Evolutionary conservation across 2,113 vertebrate species (phyloP).

Genomic region (Lanius collurio): DNA sequence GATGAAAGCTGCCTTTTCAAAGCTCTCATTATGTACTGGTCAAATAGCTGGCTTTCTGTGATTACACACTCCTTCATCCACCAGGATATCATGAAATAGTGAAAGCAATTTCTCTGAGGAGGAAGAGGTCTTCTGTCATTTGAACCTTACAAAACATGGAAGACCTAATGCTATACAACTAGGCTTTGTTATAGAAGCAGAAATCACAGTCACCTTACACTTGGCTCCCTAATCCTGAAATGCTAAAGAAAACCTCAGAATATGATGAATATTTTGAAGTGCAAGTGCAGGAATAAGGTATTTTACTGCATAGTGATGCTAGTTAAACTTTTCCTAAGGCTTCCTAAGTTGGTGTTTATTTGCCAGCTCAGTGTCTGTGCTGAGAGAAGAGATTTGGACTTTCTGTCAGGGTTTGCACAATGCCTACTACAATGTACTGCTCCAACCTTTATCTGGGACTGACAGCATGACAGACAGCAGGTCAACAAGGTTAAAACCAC

Average conservation of each 20-base stretch:
- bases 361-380: not conserved
- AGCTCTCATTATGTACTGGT: not conserved
- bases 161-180: not conserved
- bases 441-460: not conserved
- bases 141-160: not conserved
- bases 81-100: not conserved
- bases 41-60: not conserved
- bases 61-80: not conserved
- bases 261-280: not conserved
- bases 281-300: not conserved
- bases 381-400: not conserved
- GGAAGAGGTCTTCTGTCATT: not conserved
- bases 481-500: not conserved
- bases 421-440: not conserved
- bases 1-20: conserved; percentile 8
- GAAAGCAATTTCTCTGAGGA: not conserved
- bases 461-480: not conserved
- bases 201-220: not conserved
- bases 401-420: not conserved
- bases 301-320: not conserved
- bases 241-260: not conserved
- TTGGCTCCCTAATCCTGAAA: not conserved
- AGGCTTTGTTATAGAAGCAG: not conserved
- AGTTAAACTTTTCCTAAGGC: not conserved
- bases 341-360: not conserved